Evolutionary conservation across 2,888 invertebrate species (phyloP).

Genomic region (Acanthosoma haemorrhoidale): DNA sequence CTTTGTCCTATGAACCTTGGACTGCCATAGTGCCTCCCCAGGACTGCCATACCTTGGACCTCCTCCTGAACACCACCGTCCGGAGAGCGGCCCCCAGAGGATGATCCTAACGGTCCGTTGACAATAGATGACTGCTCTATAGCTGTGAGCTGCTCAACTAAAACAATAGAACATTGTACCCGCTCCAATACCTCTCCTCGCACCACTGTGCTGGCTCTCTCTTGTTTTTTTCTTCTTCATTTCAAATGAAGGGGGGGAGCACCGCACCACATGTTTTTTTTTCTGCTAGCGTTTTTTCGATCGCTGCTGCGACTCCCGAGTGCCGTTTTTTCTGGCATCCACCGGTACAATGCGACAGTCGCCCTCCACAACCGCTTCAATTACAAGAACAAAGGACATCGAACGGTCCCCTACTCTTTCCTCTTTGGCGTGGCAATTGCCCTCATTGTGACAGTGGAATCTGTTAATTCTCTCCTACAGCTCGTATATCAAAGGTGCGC

Average conservation of each 20-base stretch:
- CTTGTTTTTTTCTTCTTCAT: too few relatives aligned
- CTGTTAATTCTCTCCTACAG: neutral
- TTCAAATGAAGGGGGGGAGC: neutral
- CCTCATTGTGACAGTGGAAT: neutral
- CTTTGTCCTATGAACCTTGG: too few relatives aligned
- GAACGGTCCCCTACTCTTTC: neutral
- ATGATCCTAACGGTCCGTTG: neutral
- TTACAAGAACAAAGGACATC: neutral
- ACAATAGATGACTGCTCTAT: neutral
- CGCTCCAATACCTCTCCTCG: conserved; percentile 9
- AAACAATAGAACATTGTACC: conserved; percentile 5
- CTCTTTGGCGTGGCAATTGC: neutral
- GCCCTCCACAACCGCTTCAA: neutral
- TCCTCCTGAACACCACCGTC: too few relatives aligned
- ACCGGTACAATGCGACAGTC: neutral
- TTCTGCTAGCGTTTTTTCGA: neutral
- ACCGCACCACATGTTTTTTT: neutral
- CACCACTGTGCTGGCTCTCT: neutral
- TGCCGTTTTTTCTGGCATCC: neutral
- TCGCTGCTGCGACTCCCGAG: neutral
- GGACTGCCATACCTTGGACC: too few relatives aligned
- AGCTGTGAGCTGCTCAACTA: neutral
- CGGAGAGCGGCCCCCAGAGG: neutral
- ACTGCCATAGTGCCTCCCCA: too few relatives aligned
- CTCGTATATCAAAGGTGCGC: neutral